Evolutionary conservation across 2,113 vertebrate genomes (phyloP).

Genomic region (Oriolus oriolus): DNA sequence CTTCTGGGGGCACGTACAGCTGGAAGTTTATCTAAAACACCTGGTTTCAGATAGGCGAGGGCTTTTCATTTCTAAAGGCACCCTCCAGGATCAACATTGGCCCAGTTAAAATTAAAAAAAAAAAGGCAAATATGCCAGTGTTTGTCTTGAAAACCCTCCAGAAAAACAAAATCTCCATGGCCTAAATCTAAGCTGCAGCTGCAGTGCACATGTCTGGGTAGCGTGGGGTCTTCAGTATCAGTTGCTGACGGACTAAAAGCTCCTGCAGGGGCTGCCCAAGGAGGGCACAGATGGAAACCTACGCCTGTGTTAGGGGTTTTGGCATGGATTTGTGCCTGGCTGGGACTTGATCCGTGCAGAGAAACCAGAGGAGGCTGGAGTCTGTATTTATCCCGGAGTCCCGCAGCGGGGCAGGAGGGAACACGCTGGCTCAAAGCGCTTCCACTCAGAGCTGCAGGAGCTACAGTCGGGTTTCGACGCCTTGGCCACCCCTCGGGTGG

Average conservation of each 20-base stretch:
- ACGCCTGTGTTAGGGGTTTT: fast-evolving
- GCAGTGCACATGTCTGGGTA: not conserved
- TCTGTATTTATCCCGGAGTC: not conserved
- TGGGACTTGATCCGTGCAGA: not conserved
- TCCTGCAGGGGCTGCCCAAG: not conserved
- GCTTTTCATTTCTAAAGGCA: not conserved
- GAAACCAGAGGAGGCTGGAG: not conserved
- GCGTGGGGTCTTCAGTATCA: not conserved
- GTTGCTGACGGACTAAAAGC: not conserved
- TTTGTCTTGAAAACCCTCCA: not conserved
- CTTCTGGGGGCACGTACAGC: not conserved
- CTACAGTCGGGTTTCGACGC: fast-evolving
- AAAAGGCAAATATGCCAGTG: not conserved
- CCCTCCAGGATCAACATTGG: slow-evolving; percentile 6
- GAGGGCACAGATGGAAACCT: not conserved
- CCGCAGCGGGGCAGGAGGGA: not conserved
- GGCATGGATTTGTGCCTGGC: not conserved
- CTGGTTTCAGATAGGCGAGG: not conserved
- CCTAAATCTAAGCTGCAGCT: not conserved
- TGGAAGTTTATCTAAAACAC: slow-evolving; percentile 5
- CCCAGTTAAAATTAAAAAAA: not conserved
- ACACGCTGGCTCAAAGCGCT: fast-evolving
- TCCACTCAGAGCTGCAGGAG: not conserved
- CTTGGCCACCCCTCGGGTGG: not conserved
- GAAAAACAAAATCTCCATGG: not conserved